Percentiles rank a stretch among this genome's conserved stretches.
These are phyloP conservation scores for Pterostichus madidus DNA, from an alignment of 2,888 invertebrate species.

Conservation along the genomic window DNA sequence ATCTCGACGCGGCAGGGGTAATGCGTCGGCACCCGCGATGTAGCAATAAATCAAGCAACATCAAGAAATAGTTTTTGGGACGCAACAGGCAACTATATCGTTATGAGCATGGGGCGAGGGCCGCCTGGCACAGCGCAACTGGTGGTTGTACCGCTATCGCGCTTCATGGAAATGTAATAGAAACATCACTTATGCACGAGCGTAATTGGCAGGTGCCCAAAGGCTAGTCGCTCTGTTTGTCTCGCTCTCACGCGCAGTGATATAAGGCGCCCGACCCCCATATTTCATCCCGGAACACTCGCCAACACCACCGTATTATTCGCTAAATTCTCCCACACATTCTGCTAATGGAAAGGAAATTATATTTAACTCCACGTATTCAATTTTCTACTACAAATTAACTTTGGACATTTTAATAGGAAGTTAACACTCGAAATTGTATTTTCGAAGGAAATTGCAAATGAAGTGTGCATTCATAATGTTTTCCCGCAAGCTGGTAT, in stretches of 20 bases:
- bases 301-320: conserved; percentile 4
- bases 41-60: conserved; percentile 64
- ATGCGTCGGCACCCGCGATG: conserved; percentile 41
- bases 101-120: conserved; percentile 53
- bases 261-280: conserved; percentile 16
- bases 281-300: conserved; percentile 33
- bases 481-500: neutral
- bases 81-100: conserved; percentile 70
- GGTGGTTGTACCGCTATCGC: conserved; percentile 75
- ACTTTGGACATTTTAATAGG: neutral
- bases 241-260: conserved; percentile 14
- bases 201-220: conserved; percentile 76
- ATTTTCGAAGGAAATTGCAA: neutral
- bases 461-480: neutral
- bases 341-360: conserved; percentile 37
- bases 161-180: conserved; percentile 67
- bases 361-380: neutral
- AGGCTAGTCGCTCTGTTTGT: conserved; percentile 52
- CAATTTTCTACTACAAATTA: conserved; percentile 9
- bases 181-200: conserved; percentile 77
- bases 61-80: conserved; percentile 73
- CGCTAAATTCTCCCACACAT: neutral
- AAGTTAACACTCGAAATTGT: no score
- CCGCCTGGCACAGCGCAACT: conserved; percentile 74
- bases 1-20: conserved; percentile 29